phyloP scores from a whole-genome alignment of 2,888 invertebrate species.

The Pterobdella sp. region DNA sequence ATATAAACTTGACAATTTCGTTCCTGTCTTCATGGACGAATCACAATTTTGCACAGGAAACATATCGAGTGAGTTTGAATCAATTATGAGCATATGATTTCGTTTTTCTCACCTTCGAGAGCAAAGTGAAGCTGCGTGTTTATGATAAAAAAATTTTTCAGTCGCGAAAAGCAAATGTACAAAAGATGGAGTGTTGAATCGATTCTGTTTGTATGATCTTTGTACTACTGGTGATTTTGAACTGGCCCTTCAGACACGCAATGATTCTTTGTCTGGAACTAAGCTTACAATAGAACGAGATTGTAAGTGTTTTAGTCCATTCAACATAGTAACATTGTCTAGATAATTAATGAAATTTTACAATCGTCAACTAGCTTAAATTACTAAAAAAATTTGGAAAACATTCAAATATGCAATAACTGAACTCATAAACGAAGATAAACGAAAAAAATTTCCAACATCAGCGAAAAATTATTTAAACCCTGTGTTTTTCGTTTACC shows the following conservation, averaged over 20 bases:
- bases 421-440: too few relatives aligned
- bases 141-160: not conserved
- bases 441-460: too few relatives aligned
- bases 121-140: too few relatives aligned
- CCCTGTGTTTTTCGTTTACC: too few relatives aligned
- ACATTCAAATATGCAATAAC: too few relatives aligned
- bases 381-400: too few relatives aligned
- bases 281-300: not conserved
- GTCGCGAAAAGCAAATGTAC: not conserved
- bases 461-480: too few relatives aligned
- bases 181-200: not conserved
- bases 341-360: too few relatives aligned
- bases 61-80: not conserved
- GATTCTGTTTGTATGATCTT: not conserved
- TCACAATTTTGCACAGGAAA: not conserved
- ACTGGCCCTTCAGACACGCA: not conserved
- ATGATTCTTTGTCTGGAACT: not conserved
- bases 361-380: too few relatives aligned
- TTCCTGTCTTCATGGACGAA: conserved; percentile 22
- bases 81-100: too few relatives aligned
- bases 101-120: too few relatives aligned
- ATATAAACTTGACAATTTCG: conserved; percentile 4
- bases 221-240: not conserved
- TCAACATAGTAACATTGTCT: too few relatives aligned
- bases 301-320: not conserved